Conservation (phyloP, 2,113 vertebrate genomes). For the Zosterops hypoxanthus region DNA sequence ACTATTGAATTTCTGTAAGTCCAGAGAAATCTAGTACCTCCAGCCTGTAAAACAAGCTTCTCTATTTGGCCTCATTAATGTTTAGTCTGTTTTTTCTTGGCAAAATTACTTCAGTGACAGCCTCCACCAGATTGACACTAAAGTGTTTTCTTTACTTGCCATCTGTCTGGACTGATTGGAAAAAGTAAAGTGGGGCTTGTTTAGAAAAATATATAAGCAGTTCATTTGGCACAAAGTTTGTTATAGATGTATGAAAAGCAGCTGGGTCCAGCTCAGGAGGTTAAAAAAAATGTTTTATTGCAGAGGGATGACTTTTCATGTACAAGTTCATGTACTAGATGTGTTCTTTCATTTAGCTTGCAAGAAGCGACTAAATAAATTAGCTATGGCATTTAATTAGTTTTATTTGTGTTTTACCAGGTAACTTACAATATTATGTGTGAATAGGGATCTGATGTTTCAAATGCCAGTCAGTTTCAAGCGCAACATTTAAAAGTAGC, state of each 20-base stretch:
- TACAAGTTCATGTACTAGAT: slow-evolving; percentile 25
- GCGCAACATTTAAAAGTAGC: neutral
- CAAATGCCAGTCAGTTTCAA: neutral
- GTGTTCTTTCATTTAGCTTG: slow-evolving; percentile 19
- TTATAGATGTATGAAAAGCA: slow-evolving; percentile 43
- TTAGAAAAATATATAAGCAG: slow-evolving; percentile 64
- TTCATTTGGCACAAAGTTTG: slow-evolving; percentile 51
- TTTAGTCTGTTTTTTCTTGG: slow-evolving; percentile 80
- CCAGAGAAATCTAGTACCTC: slow-evolving; percentile 60
- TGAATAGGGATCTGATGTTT: neutral
- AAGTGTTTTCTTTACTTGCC: slow-evolving; percentile 78
- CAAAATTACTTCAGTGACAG: slow-evolving; percentile 69
- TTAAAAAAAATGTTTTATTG: slow-evolving; percentile 22
- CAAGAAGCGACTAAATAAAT: slow-evolving; percentile 43
- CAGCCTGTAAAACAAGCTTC: slow-evolving; percentile 64
- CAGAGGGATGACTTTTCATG: slow-evolving; percentile 24
- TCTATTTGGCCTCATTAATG: slow-evolving; percentile 75
- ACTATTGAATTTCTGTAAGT: slow-evolving; percentile 56
- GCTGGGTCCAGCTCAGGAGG: slow-evolving; percentile 21
- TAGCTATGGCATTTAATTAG: slow-evolving; percentile 31
- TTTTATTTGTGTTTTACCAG: slow-evolving; percentile 41
- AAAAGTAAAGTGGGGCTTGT: slow-evolving; percentile 62
- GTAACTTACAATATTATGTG: neutral
- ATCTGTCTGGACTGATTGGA: slow-evolving; percentile 77
- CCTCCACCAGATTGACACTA: slow-evolving; percentile 72